These are phyloP conservation scores for Litocranius walleri DNA, from an alignment of 2,113 vertebrate genomes.

Conservation along the genomic window DNA sequence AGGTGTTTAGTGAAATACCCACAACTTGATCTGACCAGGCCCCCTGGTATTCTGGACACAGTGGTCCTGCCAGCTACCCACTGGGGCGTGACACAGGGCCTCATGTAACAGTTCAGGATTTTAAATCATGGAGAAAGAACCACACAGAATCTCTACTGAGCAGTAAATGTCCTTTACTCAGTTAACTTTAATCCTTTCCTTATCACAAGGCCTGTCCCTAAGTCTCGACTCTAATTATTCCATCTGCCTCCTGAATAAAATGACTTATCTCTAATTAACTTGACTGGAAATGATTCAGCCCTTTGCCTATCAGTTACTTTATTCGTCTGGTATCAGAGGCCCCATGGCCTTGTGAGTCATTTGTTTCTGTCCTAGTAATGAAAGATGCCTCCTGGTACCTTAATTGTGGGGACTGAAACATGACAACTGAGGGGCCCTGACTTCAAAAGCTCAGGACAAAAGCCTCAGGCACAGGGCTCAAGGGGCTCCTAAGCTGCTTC, in stretches of 20 bases:
- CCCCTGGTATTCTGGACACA: background rate
- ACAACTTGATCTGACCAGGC: rapidly evolving
- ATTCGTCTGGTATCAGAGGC: background rate
- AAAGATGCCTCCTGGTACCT: background rate
- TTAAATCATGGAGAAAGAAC: background rate
- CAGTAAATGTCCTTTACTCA: background rate
- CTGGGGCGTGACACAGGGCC: rapidly evolving
- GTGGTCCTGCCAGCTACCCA: rapidly evolving
- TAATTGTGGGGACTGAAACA: background rate
- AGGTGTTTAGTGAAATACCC: background rate
- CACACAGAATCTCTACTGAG: background rate
- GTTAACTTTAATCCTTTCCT: background rate
- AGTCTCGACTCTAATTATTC: background rate
- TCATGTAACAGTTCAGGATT: background rate
- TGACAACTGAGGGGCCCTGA: background rate
- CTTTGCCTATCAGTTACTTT: background rate
- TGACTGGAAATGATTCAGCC: background rate
- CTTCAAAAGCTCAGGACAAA: background rate
- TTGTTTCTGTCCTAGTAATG: background rate
- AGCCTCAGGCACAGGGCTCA: background rate
- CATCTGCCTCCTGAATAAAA: background rate
- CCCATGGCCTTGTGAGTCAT: background rate
- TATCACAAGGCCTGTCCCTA: background rate
- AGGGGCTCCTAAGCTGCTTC: background rate
- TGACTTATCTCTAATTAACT: background rate